Conservation (phyloP, 2,113 vertebrate species). For the Zootoca vivipara region DNA sequence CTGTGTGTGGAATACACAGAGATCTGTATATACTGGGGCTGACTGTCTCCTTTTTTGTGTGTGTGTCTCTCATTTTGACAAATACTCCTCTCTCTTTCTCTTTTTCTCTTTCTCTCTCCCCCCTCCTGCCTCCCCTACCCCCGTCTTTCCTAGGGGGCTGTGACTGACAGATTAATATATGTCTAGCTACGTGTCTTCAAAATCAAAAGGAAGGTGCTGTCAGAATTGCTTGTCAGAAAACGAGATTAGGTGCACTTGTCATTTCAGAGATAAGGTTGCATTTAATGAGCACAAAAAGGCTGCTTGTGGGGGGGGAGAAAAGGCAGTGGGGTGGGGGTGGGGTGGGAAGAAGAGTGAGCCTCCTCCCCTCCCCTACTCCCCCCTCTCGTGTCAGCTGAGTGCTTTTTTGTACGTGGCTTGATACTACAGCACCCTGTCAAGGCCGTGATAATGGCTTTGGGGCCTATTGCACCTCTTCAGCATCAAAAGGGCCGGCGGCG, state of each 20-base stretch:
- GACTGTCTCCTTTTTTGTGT: conserved; percentile 61
- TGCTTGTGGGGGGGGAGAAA: conserved; percentile 76
- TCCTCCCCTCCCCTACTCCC: too few relatives aligned
- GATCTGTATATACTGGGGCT: background rate
- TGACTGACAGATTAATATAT: conserved; percentile 99
- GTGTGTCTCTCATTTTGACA: conserved; percentile 75
- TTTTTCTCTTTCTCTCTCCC: conserved; percentile 42
- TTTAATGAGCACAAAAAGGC: conserved; percentile 90
- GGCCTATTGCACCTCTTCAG: conserved; percentile 66
- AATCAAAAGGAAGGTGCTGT: conserved; percentile 95
- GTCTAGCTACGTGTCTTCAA: conserved; percentile 93
- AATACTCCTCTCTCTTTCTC: conserved; percentile 66
- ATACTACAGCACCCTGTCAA: conserved; percentile 72
- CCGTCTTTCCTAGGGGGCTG: conserved; percentile 77
- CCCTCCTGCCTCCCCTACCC: conserved; percentile 59
- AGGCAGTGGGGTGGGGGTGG: conserved; percentile 51
- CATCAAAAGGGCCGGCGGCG: conserved; percentile 64
- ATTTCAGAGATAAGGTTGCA: conserved; percentile 91
- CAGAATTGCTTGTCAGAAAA: conserved; percentile 91
- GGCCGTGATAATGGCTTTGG: conserved; percentile 73
- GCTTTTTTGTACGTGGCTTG: conserved; percentile 73
- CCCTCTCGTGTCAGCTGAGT: conserved; percentile 72
- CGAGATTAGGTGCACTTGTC: conserved; percentile 94
- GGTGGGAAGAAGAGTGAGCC: conserved; percentile 61
- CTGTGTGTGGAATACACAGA: background rate